phyloP scores from a whole-genome alignment of 2,888 invertebrate species.

The Drosophila niveifrons region DNA sequence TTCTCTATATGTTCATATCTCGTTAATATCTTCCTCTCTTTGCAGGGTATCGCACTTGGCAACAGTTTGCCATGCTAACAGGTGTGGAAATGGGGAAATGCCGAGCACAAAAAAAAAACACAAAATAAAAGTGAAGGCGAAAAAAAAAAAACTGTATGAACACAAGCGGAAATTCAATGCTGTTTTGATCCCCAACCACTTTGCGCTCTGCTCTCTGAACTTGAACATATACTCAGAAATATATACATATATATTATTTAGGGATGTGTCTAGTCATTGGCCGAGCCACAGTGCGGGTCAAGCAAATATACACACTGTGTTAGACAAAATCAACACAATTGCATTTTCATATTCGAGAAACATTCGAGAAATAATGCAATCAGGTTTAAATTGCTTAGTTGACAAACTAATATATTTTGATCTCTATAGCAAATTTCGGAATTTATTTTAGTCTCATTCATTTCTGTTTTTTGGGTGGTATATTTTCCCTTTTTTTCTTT shows the following conservation, averaged over 20 bases:
- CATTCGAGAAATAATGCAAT: too few species aligned
- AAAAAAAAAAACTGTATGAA: conserved; percentile 28
- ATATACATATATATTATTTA: not conserved
- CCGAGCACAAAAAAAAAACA: not conserved
- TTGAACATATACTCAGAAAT: not conserved
- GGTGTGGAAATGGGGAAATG: not conserved
- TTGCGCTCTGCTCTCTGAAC: not conserved
- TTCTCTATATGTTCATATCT: not conserved
- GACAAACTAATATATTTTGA: too few species aligned
- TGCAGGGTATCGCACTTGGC: conserved; percentile 25
- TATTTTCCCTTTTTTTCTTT: too few species aligned
- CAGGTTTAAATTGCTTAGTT: too few species aligned
- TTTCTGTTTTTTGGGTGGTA: too few species aligned
- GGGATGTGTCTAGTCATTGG: not conserved
- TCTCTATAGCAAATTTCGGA: too few species aligned
- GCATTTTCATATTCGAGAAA: too few species aligned
- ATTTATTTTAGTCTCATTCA: too few species aligned
- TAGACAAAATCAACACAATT: too few species aligned
- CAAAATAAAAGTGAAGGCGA: too few species aligned
- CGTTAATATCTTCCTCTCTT: not conserved
- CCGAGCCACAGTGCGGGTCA: conserved; percentile 21
- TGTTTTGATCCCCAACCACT: not conserved
- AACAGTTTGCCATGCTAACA: not conserved
- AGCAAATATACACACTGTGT: not conserved
- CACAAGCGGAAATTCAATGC: conserved; percentile 51